A percentile compares a stretch with the other conserved stretches of the same genome.
Conservation (phyloP, 1,140 invertebrate genomes). For the Bombyx mandarina region DNA sequence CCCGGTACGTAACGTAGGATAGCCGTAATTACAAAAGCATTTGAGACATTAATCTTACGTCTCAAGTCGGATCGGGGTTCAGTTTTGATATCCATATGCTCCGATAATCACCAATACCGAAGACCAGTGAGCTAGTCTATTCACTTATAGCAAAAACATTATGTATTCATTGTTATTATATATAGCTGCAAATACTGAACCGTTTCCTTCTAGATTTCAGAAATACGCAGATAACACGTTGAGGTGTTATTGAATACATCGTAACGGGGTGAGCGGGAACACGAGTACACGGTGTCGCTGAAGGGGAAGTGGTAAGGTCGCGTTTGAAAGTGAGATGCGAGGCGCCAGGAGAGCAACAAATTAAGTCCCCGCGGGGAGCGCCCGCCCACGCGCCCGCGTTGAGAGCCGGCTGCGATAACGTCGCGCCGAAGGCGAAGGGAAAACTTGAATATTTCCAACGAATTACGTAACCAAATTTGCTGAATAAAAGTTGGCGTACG, state of each 20-base stretch:
- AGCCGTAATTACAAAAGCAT: too few relatives aligned
- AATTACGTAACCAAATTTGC: constrained; percentile 62
- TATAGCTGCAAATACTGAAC: too few relatives aligned
- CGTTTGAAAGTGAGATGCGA: constrained; percentile 68
- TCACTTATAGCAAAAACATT: too few relatives aligned
- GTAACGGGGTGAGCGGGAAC: constrained; percentile 24
- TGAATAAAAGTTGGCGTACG: constrained; percentile 55
- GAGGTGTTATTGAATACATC: background rate
- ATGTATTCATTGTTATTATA: too few relatives aligned
- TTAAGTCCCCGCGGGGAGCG: constrained; percentile 62
- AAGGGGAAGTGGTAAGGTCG: constrained; percentile 61
- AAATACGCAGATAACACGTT: too few relatives aligned
- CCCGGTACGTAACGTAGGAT: too few relatives aligned
- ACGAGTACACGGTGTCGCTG: constrained; percentile 40
- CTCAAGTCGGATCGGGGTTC: too few relatives aligned
- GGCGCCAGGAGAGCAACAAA: constrained; percentile 70
- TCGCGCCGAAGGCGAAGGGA: constrained; percentile 46
- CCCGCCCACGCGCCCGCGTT: constrained; percentile 39
- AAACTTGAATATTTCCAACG: constrained; percentile 62
- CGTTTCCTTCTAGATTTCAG: too few relatives aligned
- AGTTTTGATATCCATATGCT: too few relatives aligned
- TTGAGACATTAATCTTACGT: too few relatives aligned
- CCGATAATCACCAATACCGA: too few relatives aligned
- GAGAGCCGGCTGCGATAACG: constrained; percentile 60
- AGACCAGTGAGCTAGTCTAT: too few relatives aligned